Evolutionary conservation across 64 coral and sea anemone genomes (phyloP).

Genomic region (Pocillopora verrucosa): DNA sequence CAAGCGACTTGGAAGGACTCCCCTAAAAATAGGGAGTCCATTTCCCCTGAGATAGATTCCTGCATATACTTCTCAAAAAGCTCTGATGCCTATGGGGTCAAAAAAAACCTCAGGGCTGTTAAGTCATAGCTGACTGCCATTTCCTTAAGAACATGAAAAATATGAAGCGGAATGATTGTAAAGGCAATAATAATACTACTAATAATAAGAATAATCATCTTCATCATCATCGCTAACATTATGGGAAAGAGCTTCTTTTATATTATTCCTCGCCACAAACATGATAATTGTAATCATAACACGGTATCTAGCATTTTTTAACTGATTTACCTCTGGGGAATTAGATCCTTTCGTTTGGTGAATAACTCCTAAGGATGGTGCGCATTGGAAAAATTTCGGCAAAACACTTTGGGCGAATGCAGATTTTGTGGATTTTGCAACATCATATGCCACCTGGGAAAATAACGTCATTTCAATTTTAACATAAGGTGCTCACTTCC

Average conservation of each 20-base stretch:
- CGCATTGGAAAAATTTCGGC: conserved; percentile 14
- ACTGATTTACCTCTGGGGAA: background rate
- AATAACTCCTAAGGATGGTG: background rate
- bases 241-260: background rate
- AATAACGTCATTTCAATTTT: background rate
- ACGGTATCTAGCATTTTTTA: background rate
- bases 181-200: too few relatives aligned
- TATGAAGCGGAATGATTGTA: too few relatives aligned
- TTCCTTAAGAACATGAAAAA: conserved; percentile 9
- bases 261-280: background rate
- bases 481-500: too few relatives aligned
- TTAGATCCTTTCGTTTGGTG: background rate
- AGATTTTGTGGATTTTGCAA: conserved; percentile 8
- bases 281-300: too few relatives aligned
- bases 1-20: background rate
- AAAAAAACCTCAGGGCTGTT: conserved; percentile 1
- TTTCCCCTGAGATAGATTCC: background rate
- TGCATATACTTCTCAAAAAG: background rate
- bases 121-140: conserved; percentile 20
- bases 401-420: conserved; percentile 6
- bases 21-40: background rate
- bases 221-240: background rate
- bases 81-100: background rate
- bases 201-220: background rate
- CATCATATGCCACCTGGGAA: conserved; percentile 10